phyloP scores from a whole-genome alignment of 2,113 vertebrate genomes.

The Sialia sialis region DNA sequence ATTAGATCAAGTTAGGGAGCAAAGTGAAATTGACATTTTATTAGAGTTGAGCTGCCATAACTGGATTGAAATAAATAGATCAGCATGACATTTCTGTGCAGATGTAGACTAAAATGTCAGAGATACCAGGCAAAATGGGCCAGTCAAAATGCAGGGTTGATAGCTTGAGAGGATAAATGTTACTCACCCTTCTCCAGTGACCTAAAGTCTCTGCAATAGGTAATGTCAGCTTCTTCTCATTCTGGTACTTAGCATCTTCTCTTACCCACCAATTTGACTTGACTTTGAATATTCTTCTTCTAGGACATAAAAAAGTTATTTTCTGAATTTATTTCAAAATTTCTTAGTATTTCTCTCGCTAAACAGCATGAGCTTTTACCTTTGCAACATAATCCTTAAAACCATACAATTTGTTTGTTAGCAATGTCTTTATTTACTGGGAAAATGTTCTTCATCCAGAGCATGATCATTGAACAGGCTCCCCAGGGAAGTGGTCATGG shows the following conservation, averaged over 20 bases:
- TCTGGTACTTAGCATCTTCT: neutral
- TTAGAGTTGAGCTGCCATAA: neutral
- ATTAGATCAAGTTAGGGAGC: neutral
- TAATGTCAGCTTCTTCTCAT: neutral
- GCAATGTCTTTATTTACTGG: neutral
- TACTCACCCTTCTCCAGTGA: neutral
- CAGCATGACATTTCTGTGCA: neutral
- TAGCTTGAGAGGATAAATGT: rapidly evolving
- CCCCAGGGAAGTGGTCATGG: neutral
- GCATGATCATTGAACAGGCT: neutral
- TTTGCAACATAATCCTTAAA: neutral
- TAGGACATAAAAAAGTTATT: no score
- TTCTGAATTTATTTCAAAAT: neutral
- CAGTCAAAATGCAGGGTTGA: neutral
- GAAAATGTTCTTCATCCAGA: neutral
- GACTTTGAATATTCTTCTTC: neutral
- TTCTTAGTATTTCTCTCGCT: neutral
- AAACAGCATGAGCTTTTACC: neutral
- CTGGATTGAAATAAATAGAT: neutral
- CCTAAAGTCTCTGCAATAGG: neutral
- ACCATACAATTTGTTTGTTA: neutral
- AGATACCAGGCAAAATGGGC: neutral
- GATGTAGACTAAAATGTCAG: neutral
- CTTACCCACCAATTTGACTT: neutral
- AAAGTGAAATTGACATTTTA: neutral